Evolutionary conservation across 2,888 invertebrate genomes (phyloP).

Genomic region (Ophioninae sp.): DNA sequence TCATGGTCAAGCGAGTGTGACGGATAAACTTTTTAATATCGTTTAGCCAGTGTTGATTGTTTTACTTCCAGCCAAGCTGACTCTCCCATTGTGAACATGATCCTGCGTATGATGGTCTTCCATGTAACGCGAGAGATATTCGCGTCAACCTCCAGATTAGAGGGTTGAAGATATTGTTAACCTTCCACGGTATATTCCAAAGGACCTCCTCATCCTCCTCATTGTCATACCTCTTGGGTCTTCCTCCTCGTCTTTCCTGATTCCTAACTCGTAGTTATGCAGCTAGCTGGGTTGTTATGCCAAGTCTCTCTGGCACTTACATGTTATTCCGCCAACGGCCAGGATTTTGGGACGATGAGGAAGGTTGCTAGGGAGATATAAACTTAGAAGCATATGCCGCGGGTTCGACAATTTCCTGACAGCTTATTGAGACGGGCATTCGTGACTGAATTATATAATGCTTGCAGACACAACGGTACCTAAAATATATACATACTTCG

Average conservation of each 20-base stretch:
- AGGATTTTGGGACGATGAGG: constrained; percentile 18
- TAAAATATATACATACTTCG: neutral
- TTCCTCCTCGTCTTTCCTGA: constrained; percentile 10
- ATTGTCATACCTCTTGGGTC: neutral
- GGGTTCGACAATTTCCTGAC: constrained; percentile 45
- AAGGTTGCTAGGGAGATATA: constrained; percentile 3
- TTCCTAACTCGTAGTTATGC: constrained; percentile 12
- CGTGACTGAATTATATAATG: constrained; percentile 47
- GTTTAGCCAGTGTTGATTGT: neutral
- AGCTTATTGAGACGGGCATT: constrained; percentile 45
- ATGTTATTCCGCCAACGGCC: constrained; percentile 49
- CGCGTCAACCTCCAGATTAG: constrained; percentile 28
- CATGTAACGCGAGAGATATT: constrained; percentile 16
- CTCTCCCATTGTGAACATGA: neutral
- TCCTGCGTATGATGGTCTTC: constrained; percentile 1
- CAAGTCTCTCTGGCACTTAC: constrained; percentile 42
- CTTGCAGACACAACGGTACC: constrained; percentile 12
- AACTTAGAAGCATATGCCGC: constrained; percentile 32
- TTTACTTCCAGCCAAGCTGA: neutral
- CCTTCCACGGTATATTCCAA: constrained; percentile 25
- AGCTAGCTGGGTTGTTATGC: constrained; percentile 43
- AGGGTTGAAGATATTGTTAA: constrained; percentile 41
- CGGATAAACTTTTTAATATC: constrained; percentile 2
- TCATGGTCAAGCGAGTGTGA: neutral
- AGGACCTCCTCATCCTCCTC: constrained; percentile 15